Conservation (phyloP, 2,113 vertebrate species). For the Anolis sagrei region DNA sequence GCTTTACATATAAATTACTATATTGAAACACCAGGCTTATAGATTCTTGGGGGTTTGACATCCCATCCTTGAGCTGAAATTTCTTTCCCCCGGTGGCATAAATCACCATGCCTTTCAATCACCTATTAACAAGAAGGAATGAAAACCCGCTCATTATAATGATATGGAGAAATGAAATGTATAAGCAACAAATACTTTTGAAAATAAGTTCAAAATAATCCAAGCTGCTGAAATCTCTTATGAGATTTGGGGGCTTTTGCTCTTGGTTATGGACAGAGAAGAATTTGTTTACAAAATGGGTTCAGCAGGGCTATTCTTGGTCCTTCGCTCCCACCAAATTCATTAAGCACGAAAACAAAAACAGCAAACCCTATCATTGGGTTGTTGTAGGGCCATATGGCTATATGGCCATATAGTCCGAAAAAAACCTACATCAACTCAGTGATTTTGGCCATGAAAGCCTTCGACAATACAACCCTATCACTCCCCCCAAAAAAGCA, state of each 20-base stretch:
- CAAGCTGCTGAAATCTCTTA: slow-evolving; percentile 39
- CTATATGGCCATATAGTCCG: too few relatives aligned
- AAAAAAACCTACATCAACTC: too few relatives aligned
- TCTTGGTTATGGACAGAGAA: slow-evolving; percentile 20
- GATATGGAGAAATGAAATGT: slow-evolving; percentile 42
- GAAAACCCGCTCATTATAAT: slow-evolving; percentile 31
- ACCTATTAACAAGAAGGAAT: slow-evolving; percentile 41
- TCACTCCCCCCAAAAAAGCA: slow-evolving; percentile 1
- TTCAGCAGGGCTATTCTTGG: slow-evolving; percentile 44
- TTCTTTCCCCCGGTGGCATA: slow-evolving; percentile 49
- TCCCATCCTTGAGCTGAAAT: slow-evolving; percentile 37
- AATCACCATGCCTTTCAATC: slow-evolving; percentile 51
- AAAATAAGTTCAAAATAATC: slow-evolving; percentile 43
- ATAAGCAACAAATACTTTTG: slow-evolving; percentile 25
- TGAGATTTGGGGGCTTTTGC: slow-evolving; percentile 44
- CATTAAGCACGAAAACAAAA: slow-evolving; percentile 23
- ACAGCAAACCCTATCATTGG: background rate
- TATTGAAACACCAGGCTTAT: slow-evolving; percentile 36
- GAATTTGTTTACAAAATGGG: slow-evolving; percentile 34
- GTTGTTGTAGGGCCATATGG: too few relatives aligned
- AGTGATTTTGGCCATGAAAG: too few relatives aligned
- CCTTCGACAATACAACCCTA: too few relatives aligned
- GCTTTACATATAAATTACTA: slow-evolving; percentile 40
- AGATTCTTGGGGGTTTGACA: slow-evolving; percentile 51
- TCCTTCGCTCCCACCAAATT: slow-evolving; percentile 39